These are phyloP conservation scores for Drosophila helvetica DNA, from an alignment of 2,888 invertebrate species.

Conservation along the genomic window DNA sequence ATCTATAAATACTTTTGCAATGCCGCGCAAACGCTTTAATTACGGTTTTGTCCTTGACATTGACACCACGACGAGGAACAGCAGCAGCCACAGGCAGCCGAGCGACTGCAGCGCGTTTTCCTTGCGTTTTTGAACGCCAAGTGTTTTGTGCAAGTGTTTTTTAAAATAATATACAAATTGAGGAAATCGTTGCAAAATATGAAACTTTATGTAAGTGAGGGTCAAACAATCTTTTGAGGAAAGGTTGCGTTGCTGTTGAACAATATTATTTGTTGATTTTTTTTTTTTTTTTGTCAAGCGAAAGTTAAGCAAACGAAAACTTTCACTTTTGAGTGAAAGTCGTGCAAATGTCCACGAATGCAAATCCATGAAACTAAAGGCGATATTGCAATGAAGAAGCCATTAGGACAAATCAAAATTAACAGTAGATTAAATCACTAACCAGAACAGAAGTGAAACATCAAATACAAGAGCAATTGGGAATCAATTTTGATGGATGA, in stretches of 20 bases:
- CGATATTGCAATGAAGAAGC: not conserved
- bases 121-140: constrained; percentile 50
- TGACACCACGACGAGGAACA: constrained; percentile 53
- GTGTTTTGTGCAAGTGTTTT: constrained; percentile 34
- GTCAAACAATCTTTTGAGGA: not conserved
- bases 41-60: constrained; percentile 83
- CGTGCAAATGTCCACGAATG: constrained; percentile 46
- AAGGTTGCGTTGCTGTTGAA: not conserved
- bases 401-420: not conserved
- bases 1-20: constrained; percentile 80
- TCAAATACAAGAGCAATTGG: not conserved
- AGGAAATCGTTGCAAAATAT: constrained; percentile 28
- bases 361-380: constrained; percentile 49
- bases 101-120: constrained; percentile 55
- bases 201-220: constrained; percentile 63
- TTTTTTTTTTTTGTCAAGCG: constrained; percentile 40
- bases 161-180: constrained; percentile 9
- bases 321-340: constrained; percentile 72
- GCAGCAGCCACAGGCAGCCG: constrained; percentile 23
- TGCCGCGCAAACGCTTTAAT: constrained; percentile 79
- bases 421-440: no score
- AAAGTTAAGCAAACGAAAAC: constrained; percentile 61
- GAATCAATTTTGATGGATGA: not conserved
- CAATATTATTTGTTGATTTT: constrained; percentile 2
- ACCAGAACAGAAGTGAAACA: not conserved